Evolutionary conservation across 2,797 vertebrate genomes (phyloP), one percentile per base, ranked within the genome.

Genomic region (Spatula clypeata): DNA sequence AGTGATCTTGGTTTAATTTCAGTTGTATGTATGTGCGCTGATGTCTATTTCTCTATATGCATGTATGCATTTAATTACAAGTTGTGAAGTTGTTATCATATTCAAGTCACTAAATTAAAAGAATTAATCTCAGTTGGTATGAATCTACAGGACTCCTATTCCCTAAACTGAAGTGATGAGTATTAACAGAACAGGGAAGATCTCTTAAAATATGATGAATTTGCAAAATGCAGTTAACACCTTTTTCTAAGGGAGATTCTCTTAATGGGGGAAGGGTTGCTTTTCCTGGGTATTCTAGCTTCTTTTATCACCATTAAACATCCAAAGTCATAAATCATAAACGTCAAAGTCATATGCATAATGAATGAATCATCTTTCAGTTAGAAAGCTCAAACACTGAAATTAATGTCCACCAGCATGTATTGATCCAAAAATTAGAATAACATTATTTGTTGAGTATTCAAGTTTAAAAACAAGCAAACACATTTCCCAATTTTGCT

Each of bases 11-110:
- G 14, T 85, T 96, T 95, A 76, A 77, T 82, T 92, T 79, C n/a
- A 20, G 44, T 84, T 79, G 31, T 64, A 55, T 85, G 77, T 74
- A 65, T 90, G 64, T 82, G 73, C 49, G 32, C 64, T 87, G 86
- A 57, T 0, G 11, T 85, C 80, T 86, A 64, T 82, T 91, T 84
- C 86, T 92, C 71, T 60, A 70, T 31, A 76, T 24, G 26, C 47
- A 19, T 84, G 45, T 60, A 38, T 71, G 79, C 34, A 27, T 88
- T 93, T 86, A 90, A 95, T 93, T 95, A 95, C 90, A 95, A 95
- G 84, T 95, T 89, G 94, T 80, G 90, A 96, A 96, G 88, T 92
- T 91, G 83, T 97, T 91, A 92, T 94, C 90, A 69, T 93, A 76
- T 70, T 85, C 53, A 69, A 88, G 76, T 86, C 70, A 88, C 20